Evolutionary conservation across 2,113 vertebrate species (phyloP).

Genomic region (Daphoenositta chrysoptera): DNA sequence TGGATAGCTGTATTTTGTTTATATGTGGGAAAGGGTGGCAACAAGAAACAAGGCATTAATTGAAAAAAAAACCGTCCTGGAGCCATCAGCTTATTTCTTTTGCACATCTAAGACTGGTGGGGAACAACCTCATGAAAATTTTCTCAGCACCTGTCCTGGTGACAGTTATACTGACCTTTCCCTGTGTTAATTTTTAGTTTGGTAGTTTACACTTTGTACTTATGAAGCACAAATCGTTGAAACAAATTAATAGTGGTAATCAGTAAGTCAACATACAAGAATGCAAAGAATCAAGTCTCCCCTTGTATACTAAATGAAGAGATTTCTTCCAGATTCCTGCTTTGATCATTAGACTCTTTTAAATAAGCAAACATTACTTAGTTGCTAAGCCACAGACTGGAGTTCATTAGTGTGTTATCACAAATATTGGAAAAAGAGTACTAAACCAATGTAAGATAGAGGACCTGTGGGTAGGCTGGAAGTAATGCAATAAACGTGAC

Average conservation of each 20-base stretch:
- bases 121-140: background rate
- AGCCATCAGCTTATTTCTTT: background rate
- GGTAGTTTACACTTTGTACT: background rate
- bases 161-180: background rate
- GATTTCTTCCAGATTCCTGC: slow-evolving; percentile 41
- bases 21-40: background rate
- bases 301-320: background rate
- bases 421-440: slow-evolving; percentile 35
- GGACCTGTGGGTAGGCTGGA: slow-evolving; percentile 23
- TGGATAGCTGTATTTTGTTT: background rate
- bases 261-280: background rate
- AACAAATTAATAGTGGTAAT: background rate
- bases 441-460: slow-evolving; percentile 42
- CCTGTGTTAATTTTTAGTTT: background rate
- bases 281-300: slow-evolving; percentile 6
- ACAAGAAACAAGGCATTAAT: background rate
- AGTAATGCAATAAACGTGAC: slow-evolving; percentile 18
- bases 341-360: slow-evolving; percentile 36
- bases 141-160: background rate
- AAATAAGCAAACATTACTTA: slow-evolving; percentile 52
- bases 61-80: background rate
- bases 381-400: slow-evolving; percentile 46
- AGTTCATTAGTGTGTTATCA: slow-evolving; percentile 47
- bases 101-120: background rate
- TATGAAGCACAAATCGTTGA: background rate